Conservation (phyloP, 2,797 vertebrate species). For the Oryzias dopingdopingensis region DNA sequence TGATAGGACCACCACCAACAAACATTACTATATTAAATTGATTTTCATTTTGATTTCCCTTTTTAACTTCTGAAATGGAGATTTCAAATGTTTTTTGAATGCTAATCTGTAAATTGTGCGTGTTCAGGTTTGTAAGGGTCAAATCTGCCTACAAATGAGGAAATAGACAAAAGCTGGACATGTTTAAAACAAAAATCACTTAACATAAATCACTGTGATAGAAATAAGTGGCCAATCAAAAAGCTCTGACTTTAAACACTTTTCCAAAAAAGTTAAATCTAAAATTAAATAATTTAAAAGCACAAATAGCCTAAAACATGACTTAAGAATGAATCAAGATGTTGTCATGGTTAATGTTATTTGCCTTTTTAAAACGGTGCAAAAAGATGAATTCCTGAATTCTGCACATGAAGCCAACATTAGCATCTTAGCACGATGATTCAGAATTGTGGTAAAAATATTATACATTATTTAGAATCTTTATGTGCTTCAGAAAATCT, state of each 20-base stretch:
- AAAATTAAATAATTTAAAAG: too few relatives aligned
- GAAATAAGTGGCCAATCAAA: too few relatives aligned
- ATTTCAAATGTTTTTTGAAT: conserved; percentile 66
- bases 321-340: too few relatives aligned
- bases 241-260: too few relatives aligned
- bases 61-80: conserved; percentile 45
- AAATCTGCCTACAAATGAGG: neutral
- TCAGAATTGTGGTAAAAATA: neutral
- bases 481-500: neutral
- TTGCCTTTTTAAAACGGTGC: too few relatives aligned
- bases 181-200: conserved; percentile 24
- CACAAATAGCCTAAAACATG: too few relatives aligned
- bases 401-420: neutral
- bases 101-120: conserved; percentile 43
- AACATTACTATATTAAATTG: conserved; percentile 49
- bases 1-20: conserved; percentile 64
- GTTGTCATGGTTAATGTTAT: too few relatives aligned
- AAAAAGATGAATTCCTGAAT: neutral
- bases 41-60: conserved; percentile 40
- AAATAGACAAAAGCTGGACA: conserved; percentile 15
- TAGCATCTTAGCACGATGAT: conserved; percentile 5
- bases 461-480: too few relatives aligned
- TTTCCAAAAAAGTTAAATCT: too few relatives aligned
- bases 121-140: conserved; percentile 33
- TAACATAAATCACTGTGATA: conserved; percentile 8